phyloP scores from a whole-genome alignment of 2,888 invertebrate species.

The Cryptus armator region DNA sequence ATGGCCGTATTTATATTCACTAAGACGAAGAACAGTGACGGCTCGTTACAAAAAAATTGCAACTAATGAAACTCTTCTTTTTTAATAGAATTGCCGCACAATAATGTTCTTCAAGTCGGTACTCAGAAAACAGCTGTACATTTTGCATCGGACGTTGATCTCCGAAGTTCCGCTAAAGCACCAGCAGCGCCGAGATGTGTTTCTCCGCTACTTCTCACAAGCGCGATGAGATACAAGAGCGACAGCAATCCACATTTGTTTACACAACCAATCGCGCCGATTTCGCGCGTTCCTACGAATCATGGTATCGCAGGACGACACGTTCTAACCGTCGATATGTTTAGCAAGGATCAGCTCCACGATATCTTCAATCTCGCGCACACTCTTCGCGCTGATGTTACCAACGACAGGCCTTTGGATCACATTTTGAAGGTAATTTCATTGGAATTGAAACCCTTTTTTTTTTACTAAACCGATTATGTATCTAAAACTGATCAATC shows the following conservation, averaged over 20 bases:
- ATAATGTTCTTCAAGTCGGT: constrained; percentile 73
- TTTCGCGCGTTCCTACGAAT: constrained; percentile 77
- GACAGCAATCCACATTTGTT: constrained; percentile 82
- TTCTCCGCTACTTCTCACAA: constrained; percentile 78
- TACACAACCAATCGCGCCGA: constrained; percentile 68
- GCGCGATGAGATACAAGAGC: constrained; percentile 78
- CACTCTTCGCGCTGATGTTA: constrained; percentile 92
- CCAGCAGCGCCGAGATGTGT: constrained; percentile 75
- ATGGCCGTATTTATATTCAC: background rate
- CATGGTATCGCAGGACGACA: constrained; percentile 90
- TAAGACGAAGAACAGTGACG: background rate
- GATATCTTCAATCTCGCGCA: constrained; percentile 98
- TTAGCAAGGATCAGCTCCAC: constrained; percentile 95
- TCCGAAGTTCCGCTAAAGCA: constrained; percentile 78
- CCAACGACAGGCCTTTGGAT: constrained; percentile 93
- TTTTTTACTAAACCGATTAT: background rate
- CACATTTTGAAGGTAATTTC: constrained; percentile 90
- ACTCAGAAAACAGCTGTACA: constrained; percentile 74
- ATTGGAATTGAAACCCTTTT: background rate
- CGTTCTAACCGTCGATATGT: constrained; percentile 94
- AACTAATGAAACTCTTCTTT: background rate
- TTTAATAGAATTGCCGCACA: constrained; percentile 72
- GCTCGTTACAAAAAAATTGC: background rate
- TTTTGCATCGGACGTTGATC: constrained; percentile 77
- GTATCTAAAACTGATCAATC: background rate